These are phyloP conservation scores for Monoplex corrugatus DNA, from an alignment of 2,888 invertebrate species.

Conservation along the genomic window DNA sequence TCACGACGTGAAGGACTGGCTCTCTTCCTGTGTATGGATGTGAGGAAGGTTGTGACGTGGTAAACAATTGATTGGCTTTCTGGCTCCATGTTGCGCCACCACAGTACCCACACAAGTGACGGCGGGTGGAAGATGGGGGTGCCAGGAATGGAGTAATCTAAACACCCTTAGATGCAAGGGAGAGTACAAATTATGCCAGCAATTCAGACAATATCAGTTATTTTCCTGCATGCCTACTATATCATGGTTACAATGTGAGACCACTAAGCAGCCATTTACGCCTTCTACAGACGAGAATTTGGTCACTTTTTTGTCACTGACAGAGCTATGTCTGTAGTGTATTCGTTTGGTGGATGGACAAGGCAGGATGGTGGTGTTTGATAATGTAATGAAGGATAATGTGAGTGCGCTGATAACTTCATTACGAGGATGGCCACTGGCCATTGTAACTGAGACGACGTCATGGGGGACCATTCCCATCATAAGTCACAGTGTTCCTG, in stretches of 20 bases:
- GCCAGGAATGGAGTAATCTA: too few species aligned
- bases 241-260: slow-evolving; percentile 68
- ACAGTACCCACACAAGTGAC: not conserved
- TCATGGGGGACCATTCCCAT: slow-evolving; percentile 67
- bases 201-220: slow-evolving; percentile 75
- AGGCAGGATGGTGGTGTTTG: slow-evolving; percentile 70
- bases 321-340: slow-evolving; percentile 70
- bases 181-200: slow-evolving; percentile 72
- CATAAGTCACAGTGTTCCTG: slow-evolving; percentile 65
- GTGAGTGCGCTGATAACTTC: slow-evolving; percentile 65
- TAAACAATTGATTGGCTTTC: slow-evolving; percentile 55
- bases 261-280: slow-evolving; percentile 69
- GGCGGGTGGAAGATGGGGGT: too few species aligned
- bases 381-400: slow-evolving; percentile 71
- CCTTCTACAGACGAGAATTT: slow-evolving; percentile 69
- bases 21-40: not conserved
- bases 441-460: slow-evolving; percentile 61
- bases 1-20: slow-evolving; percentile 39
- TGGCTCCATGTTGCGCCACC: slow-evolving; percentile 43
- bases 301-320: slow-evolving; percentile 72
- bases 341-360: slow-evolving; percentile 66
- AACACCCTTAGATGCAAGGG: slow-evolving; percentile 66
- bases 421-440: slow-evolving; percentile 64
- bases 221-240: slow-evolving; percentile 72
- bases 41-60: not conserved